Base-by-base conservation (phyloP, 2,113 vertebrate species). In the Dicentrarchus labrax region DNA sequence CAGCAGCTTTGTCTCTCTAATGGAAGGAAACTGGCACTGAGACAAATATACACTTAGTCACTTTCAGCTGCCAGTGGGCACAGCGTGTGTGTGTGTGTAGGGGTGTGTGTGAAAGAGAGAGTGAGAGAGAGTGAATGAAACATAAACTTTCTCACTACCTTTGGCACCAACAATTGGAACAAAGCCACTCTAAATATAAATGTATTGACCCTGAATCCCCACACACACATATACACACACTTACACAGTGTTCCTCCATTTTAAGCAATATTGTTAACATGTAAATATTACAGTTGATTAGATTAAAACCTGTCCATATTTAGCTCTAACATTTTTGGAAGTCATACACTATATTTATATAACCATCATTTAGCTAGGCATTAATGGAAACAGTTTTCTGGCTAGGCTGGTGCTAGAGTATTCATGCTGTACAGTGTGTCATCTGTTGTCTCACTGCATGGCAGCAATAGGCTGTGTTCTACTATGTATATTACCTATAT, bases 21-120 rank as follows among this genome's bases (percentile, higher is more conserved):
- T 90, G 86, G 82, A 90, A 85, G 86, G 84, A 88, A 92, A 92
- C 88, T 92, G 88, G 90, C 90, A 72, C 51, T 38, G 79, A 80
- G 79, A 85, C 88, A 91, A 91, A 85, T 76, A 47, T 24, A 87
- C 80, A 87, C 86, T 86, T 82, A 82, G 62, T 76, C 19, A 67
- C 78, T 65, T 82, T 82, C 47, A 76, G 75, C 57, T 88, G 78
- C 71, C 69, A 77, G 48, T 56, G 57, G 70, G 69, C 72, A 82
- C 21, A 5, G 17, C 38, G 22, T 64, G 22, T 12, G 36, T 57
- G 67, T 84, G 64, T 59, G 41, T 61, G 60, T 54, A 76, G 15
- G 68, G 47, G 13, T 43, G 36, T 41, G 59, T 57, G 36, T 47
- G 69, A 64, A 30, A 30, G 30, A 30, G 30, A 30, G 30, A 30